Evolutionary conservation across 1,140 invertebrate genomes (phyloP), one percentile per base, ranked within the genome.

Genomic region (Halictus rubicundus): DNA sequence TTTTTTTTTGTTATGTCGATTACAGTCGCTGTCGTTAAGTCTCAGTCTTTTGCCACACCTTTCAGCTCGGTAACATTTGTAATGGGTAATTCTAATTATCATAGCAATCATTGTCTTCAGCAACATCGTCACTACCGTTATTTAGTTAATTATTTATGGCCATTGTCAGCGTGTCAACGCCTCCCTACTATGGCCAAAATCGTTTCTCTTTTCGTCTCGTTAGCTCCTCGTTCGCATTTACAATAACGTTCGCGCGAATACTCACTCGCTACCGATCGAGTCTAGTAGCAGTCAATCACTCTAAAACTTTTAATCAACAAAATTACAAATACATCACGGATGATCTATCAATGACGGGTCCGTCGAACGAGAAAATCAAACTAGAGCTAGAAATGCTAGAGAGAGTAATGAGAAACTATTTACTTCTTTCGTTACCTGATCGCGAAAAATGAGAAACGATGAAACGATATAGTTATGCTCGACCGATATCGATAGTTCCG

Each of bases 101-200:
- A 78, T 81, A 49, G 65, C 54, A 73, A 85, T 83, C 78, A 79
- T 85, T 86, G 78, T 88, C 81, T 83, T 85, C 84, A 83, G 85
- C 76, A 86, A 85, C 80, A 63, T 78, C 73, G 63, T 80, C 74
- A 81, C 63, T 81, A 71, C 66, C 46, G 19, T 83, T 78, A 72
- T 32, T 32, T n/a, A 57, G 46, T 74, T 57, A 68, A 80, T 61
- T 57, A 74, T 76, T 87, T 77, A 82, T 66, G 68, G 78, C 81
- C 81, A 75, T 80, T 71, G 9, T 52, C 27, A 66, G 52, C 25
- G 59, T 73, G 61, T 37, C 78, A 25, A 66, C 52, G 46, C 12
- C 42, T 25, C 32, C 39, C 32, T n/a, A 32, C 37, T 76, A 75
- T 69, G 64, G 21, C 81, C 73, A 78, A 19, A 16, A 19, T 19